Evolutionary conservation across 1,140 invertebrate genomes (phyloP).

Genomic region (Calliphora vicina): DNA sequence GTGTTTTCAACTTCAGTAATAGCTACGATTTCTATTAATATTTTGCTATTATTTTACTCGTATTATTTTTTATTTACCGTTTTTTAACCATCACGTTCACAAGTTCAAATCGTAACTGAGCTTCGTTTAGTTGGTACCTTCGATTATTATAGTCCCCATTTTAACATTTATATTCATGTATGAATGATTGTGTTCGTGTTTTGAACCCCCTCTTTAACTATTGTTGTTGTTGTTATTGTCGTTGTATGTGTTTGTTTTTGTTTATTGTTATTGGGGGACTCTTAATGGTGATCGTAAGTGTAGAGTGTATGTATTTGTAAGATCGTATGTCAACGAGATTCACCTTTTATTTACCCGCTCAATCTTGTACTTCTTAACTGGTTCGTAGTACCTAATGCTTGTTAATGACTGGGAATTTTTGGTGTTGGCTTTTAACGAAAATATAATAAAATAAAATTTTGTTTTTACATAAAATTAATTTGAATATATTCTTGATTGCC

Average conservation of each 20-base stretch:
- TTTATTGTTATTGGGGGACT: background rate
- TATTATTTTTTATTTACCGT: background rate
- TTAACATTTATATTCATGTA: background rate
- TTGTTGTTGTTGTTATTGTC: background rate
- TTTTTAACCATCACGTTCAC: constrained; percentile 11
- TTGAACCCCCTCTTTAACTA: background rate
- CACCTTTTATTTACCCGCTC: background rate
- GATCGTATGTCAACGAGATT: background rate
- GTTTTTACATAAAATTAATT: background rate
- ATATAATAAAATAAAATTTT: background rate
- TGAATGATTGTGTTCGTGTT: no score
- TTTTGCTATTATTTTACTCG: no score
- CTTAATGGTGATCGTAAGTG: no score
- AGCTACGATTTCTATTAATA: no score
- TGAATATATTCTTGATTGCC: background rate
- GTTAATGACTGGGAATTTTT: background rate
- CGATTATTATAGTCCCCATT: constrained; percentile 21
- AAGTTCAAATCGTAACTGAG: constrained; percentile 27
- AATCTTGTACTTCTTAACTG: background rate
- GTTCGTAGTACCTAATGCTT: background rate
- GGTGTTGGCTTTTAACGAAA: background rate
- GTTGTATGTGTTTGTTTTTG: background rate
- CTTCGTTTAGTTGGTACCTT: constrained; percentile 11
- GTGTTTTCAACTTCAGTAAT: no score
- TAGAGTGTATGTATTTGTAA: background rate